Base-by-base conservation (phyloP, 2,113 vertebrate genomes). In the Gopherus evgoodei region DNA sequence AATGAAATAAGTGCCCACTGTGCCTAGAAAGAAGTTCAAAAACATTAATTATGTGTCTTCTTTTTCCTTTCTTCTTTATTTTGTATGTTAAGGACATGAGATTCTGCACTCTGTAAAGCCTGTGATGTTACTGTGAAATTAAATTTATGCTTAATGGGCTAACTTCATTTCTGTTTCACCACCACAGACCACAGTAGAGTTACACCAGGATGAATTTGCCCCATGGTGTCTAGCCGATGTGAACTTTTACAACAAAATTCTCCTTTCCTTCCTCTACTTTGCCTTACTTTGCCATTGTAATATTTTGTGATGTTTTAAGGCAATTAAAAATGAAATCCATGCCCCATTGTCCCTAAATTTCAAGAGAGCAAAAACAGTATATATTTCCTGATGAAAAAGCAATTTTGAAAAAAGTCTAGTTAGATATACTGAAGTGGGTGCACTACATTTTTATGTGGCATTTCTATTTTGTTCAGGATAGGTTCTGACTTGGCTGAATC, bases 271-370 rank as follows among this genome's bases (percentile, higher is more conserved):
- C 54, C 47, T 42, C 6, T 8, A 59, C 8, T 78, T 25, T 12
- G 81, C 5, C 8, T 57, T 86, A 59, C 57, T 80, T 76, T 38
- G 1, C 4, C 82, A 54, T 93, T 94, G 54, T 75, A 65, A 16
- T 14, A 62, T 65, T 11, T 82, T 90, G 89, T 90, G 3, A 53
- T 87, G 42, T 93, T 91, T 89, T 24, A 81, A 93, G 92, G 35
- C 29, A 50, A 78, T 21, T 21, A 56, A 94, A 72, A 97, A 80
- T 16, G 2, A 29, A 84, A 22, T 78, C 80, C 3, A 65, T 89
- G 11, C 53, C 59, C 90, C 42, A 78, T 83, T 19, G 22, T 62
- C n/a, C 57, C 2, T 8, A 85, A 86, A 87, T 42, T 42, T 47
- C 10, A 6, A 35, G 88, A 83, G 86, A 65, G 19, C 1, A 4